Evolutionary conservation across 2,888 invertebrate genomes (phyloP), one percentile per base, ranked within the genome.

Genomic region (Mycogona germanica): DNA sequence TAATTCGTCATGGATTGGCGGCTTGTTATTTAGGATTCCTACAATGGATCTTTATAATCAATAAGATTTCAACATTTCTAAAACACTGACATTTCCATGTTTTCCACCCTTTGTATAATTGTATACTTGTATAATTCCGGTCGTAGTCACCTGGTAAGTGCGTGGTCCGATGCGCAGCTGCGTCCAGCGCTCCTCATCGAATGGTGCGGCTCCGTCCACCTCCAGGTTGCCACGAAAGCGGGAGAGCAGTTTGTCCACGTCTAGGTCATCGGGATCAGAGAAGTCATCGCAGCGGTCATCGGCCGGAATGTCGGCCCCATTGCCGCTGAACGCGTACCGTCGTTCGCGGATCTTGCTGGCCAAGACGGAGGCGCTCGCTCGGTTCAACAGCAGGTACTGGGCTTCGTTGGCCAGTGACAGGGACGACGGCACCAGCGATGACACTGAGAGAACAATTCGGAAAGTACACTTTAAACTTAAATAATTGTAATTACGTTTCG

Each of bases 151-250:
- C 75, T 77, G 73, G 64, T 86, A 83, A 52, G 69, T 65, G 59
- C 76, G 69, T 51, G 75, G 73, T 44, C 83, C 84, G 62, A 92
- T 81, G 47, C 70, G 65, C 55, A 91, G 64, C 55, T 75, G 69
- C 1, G 7, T 17, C 79, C 87, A 87, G 1, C 74, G 68, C 49
- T 81, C 81, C 74, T 96, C 96, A 28, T 79, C 78, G 64, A 92
- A 82, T n/a, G 87, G 76, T 21, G 61, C 58, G 2, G 75, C 70
- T 51, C 84, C 83, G 59, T 81, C 78, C 14, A 93, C 75, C 2
- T 95, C 76, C 37, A 97, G 75, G 72, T 97, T 97, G n/a, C 86
- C 85, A 64, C 97, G 77, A 70, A 97, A 96, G 61, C 96, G 75
- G 57, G 78, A 75, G 2, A 85, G 73, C 32, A 88, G 73, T 60